phyloP scores from a whole-genome alignment of 2,113 vertebrate species.

The Seriola dumerili region DNA sequence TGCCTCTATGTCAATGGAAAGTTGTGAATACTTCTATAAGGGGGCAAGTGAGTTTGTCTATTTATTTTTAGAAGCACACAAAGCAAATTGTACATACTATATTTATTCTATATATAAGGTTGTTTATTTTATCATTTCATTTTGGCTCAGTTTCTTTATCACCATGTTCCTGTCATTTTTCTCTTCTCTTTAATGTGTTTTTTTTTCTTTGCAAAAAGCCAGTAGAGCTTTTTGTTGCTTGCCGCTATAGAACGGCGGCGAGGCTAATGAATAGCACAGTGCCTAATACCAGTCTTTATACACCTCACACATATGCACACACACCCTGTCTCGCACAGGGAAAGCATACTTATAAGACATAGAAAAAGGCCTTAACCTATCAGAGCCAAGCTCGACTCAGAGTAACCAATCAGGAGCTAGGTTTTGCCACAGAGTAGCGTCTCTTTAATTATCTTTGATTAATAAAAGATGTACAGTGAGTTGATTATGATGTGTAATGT shows the following conservation, averaged over 20 bases:
- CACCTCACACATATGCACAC: constrained; percentile 61
- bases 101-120: constrained; percentile 89
- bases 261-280: constrained; percentile 73
- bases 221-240: constrained; percentile 74
- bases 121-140: constrained; percentile 85
- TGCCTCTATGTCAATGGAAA: constrained; percentile 68
- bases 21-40: constrained; percentile 86
- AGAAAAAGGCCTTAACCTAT: constrained; percentile 73
- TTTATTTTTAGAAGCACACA: constrained; percentile 88
- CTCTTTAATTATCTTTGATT: constrained; percentile 76
- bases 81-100: constrained; percentile 88
- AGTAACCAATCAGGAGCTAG: constrained; percentile 80
- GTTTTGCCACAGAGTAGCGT: constrained; percentile 70
- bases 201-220: constrained; percentile 69
- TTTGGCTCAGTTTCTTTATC: constrained; percentile 72
- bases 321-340: constrained; percentile 27
- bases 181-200: constrained; percentile 39
- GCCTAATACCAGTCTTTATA: constrained; percentile 77
- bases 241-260: constrained; percentile 34
- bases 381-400: constrained; percentile 72
- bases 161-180: constrained; percentile 37
- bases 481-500: constrained; percentile 71
- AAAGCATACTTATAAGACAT: constrained; percentile 46
- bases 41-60: constrained; percentile 84
- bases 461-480: constrained; percentile 72